Percentiles rank a stretch among this genome's conserved stretches.
These are phyloP conservation scores for Hippolais icterina DNA, from an alignment of 2,113 vertebrate species.

Conservation along the genomic window DNA sequence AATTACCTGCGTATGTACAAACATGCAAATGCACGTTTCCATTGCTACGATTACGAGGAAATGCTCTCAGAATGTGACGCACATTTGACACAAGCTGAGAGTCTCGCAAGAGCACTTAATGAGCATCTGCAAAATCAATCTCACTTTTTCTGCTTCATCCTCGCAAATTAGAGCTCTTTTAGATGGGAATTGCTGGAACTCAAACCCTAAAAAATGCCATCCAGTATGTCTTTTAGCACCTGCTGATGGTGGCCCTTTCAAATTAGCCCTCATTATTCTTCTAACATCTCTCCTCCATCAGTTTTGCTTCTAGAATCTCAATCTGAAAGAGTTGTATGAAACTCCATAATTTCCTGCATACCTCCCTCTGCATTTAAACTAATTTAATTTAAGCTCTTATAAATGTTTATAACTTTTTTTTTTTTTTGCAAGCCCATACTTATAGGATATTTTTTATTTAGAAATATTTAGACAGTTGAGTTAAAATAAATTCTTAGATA, in stretches of 20 bases:
- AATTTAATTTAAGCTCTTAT: neutral
- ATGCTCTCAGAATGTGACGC: neutral
- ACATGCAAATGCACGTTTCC: neutral
- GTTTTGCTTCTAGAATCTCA: neutral
- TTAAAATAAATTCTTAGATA: neutral
- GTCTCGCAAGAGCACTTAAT: neutral
- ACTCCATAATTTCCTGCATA: neutral
- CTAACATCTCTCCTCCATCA: neutral
- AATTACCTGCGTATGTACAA: neutral
- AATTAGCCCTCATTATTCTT: neutral
- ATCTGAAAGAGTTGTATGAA: neutral
- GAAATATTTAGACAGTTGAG: neutral
- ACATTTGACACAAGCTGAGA: neutral
- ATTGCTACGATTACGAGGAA: fast-evolving
- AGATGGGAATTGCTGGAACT: neutral
- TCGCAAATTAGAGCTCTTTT: neutral
- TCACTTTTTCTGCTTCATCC: neutral
- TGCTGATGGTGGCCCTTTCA: neutral
- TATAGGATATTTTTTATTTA: neutral
- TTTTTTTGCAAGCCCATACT: neutral
- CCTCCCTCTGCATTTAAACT: neutral
- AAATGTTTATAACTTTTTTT: neutral
- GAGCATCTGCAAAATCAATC: slow-evolving; percentile 6
- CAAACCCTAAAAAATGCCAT: neutral
- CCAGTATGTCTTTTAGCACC: neutral